phyloP scores from a whole-genome alignment of 2,888 invertebrate genomes.

The Eupithecia centaureata region DNA sequence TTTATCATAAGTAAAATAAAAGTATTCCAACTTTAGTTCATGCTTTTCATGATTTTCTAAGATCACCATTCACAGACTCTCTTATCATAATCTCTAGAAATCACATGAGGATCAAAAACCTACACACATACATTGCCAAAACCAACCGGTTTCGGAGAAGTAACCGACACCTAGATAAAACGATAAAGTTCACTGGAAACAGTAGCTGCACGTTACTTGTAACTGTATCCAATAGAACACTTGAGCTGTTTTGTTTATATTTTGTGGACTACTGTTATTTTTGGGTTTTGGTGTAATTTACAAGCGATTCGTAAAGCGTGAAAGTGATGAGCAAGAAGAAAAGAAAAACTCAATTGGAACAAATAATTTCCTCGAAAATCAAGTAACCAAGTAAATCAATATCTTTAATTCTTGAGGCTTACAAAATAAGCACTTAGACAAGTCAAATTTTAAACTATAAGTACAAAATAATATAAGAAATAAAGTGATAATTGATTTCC shows the following conservation, averaged over 20 bases:
- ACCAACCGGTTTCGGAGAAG: constrained; percentile 25
- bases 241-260: constrained; percentile 66
- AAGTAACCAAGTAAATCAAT: too few relatives aligned
- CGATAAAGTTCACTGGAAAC: constrained; percentile 59
- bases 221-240: constrained; percentile 56
- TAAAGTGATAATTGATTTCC: too few relatives aligned
- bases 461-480: too few relatives aligned
- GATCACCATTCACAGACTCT: neutral
- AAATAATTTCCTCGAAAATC: neutral
- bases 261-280: constrained; percentile 66
- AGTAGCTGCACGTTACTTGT: constrained; percentile 56
- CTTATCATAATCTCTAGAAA: neutral
- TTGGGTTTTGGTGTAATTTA: constrained; percentile 42
- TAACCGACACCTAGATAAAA: constrained; percentile 21
- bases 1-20: too few relatives aligned
- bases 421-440: too few relatives aligned
- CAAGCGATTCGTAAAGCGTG: neutral
- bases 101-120: neutral
- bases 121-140: constrained; percentile 14
- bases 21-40: too few relatives aligned
- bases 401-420: too few relatives aligned
- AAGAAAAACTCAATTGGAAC: neutral
- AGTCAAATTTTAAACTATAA: too few relatives aligned
- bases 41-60: too few relatives aligned
- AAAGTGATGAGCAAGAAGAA: neutral